Evolutionary conservation across 2,888 invertebrate genomes (phyloP).

Genomic region (Noctua janthina): DNA sequence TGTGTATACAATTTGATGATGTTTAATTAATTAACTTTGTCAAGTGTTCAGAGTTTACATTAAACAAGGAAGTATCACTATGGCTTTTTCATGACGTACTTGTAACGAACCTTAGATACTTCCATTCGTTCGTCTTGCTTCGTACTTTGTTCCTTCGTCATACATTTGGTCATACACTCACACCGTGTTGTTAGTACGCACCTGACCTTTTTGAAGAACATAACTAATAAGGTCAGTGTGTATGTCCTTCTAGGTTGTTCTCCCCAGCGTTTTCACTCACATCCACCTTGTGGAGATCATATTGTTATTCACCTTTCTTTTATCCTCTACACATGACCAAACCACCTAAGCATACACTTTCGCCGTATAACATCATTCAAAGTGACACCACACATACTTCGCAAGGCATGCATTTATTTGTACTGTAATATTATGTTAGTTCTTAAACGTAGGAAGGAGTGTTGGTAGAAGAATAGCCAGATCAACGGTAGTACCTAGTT

Average conservation of each 20-base stretch:
- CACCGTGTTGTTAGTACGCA: background rate
- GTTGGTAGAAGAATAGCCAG: background rate
- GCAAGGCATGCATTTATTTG: background rate
- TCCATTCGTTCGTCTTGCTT: background rate
- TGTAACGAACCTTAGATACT: background rate
- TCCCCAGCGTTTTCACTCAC: background rate
- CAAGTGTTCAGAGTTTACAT: background rate
- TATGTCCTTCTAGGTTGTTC: background rate
- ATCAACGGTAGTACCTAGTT: background rate
- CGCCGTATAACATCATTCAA: background rate
- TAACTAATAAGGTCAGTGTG: background rate
- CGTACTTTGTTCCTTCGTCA: too few species aligned
- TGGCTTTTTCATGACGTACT: background rate
- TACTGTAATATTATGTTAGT: background rate
- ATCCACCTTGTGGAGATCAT: too few species aligned
- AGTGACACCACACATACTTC: background rate
- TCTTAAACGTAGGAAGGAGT: background rate
- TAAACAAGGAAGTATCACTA: background rate
- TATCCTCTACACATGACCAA: background rate
- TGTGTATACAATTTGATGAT: conserved; percentile 5
- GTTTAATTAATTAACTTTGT: conserved; percentile 42
- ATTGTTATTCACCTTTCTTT: background rate
- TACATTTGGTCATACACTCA: background rate
- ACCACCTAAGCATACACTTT: background rate
- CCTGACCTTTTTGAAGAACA: background rate